Percentiles rank a stretch among this genome's conserved stretches.
phyloP scores from a whole-genome alignment of 2,113 vertebrate genomes.

The Pachyramphus minor region DNA sequence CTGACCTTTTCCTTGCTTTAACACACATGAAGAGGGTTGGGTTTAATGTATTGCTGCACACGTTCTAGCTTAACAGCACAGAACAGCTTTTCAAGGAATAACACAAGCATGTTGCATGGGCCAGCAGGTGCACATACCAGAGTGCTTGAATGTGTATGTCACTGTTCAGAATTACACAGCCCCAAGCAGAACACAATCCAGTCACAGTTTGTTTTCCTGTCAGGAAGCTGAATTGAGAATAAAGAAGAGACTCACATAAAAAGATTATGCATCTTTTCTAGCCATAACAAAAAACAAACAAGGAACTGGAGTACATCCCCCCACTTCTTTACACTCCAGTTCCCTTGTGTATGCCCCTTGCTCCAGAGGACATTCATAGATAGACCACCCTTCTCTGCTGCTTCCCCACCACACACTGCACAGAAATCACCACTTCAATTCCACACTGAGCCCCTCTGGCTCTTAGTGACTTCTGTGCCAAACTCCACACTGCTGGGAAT shows the following conservation, averaged over 20 bases:
- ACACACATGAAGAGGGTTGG: rapidly evolving
- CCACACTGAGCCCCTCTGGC: background rate
- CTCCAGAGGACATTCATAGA: background rate
- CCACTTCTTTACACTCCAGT: background rate
- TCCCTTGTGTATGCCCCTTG: background rate
- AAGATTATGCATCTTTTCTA: background rate
- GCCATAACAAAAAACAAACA: background rate
- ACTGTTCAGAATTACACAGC: background rate
- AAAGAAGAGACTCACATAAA: background rate
- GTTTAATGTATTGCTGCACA: background rate
- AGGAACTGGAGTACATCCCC: background rate
- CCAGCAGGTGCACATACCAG: background rate
- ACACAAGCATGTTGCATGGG: rapidly evolving
- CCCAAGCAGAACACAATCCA: background rate
- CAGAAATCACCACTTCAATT: background rate
- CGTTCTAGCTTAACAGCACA: rapidly evolving
- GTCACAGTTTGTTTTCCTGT: background rate
- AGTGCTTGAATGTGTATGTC: background rate
- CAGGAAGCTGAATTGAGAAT: background rate
- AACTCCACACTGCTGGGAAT: background rate
- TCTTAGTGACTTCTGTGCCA: background rate
- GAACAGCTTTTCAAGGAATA: background rate
- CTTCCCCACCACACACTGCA: background rate
- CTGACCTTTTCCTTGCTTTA: background rate
- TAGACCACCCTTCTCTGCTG: background rate